phyloP scores from a whole-genome alignment of 2,797 vertebrate genomes.

The Rhyacichthys aspro region DNA sequence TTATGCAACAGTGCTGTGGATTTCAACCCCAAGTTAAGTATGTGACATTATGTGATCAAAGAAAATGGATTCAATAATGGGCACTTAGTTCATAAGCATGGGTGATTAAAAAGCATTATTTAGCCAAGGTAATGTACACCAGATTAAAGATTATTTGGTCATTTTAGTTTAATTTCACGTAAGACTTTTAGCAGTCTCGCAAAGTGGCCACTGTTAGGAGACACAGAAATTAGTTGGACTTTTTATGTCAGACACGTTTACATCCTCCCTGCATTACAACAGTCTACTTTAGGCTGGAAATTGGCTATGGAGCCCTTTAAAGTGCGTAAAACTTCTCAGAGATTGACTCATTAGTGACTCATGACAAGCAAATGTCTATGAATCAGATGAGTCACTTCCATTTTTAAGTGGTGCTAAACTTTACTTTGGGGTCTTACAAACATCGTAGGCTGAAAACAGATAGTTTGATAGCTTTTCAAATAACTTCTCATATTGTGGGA shows the following conservation, averaged over 20 bases:
- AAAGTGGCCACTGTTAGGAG: background rate
- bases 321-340: background rate
- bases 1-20: conserved; percentile 15
- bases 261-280: conserved; percentile 13
- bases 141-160: no score
- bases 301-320: background rate
- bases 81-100: background rate
- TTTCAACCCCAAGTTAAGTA: conserved; percentile 4
- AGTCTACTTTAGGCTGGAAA: conserved; percentile 23
- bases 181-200: no score
- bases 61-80: background rate
- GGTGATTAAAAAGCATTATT: no score
- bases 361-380: background rate
- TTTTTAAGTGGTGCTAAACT: conserved; percentile 4
- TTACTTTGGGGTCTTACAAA: conserved; percentile 23
- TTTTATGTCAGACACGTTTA: conserved; percentile 6
- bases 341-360: conserved; percentile 30
- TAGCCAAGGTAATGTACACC: no score
- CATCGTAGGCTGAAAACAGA: conserved; percentile 13
- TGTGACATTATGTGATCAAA: conserved; percentile 19
- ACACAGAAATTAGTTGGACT: conserved; percentile 9
- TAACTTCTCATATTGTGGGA: conserved; percentile 19
- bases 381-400: conserved; percentile 12
- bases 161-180: no score
- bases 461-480: conserved; percentile 29